These are phyloP conservation scores for Climacteris rufus DNA, from an alignment of 2,113 vertebrate genomes.

Conservation along the genomic window DNA sequence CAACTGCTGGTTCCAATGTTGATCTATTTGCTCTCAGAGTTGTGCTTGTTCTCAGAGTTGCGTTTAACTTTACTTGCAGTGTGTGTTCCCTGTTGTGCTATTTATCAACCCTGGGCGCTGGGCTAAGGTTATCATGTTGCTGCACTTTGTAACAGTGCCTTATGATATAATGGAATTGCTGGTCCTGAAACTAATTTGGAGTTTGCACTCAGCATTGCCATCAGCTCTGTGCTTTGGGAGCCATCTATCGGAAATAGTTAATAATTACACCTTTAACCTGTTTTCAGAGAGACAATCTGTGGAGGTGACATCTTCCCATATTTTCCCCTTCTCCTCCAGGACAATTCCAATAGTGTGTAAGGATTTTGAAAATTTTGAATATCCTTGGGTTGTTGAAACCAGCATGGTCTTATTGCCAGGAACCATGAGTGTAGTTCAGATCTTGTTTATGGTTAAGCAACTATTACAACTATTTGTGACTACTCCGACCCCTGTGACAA, in stretches of 20 bases:
- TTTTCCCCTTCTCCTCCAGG: background rate
- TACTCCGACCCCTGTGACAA: background rate
- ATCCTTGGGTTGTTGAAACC: background rate
- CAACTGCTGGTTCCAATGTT: background rate
- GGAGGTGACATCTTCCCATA: background rate
- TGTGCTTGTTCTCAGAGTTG: background rate
- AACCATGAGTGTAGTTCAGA: background rate
- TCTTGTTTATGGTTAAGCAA: background rate
- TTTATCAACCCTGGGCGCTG: background rate
- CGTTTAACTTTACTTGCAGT: background rate
- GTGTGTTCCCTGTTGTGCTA: background rate
- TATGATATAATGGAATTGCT: background rate
- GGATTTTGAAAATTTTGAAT: background rate
- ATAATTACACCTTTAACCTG: background rate
- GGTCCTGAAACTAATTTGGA: background rate
- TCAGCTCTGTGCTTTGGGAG: background rate
- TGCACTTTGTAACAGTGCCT: background rate
- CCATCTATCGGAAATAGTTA: background rate
- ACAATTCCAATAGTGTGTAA: background rate
- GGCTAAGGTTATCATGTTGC: background rate
- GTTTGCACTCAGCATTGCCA: fast-evolving
- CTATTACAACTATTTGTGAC: background rate
- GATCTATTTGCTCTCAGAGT: background rate
- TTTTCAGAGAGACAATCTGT: fast-evolving
- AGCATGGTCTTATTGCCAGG: background rate